phyloP scores from a whole-genome alignment of 2,888 invertebrate genomes.

The Troides oblongomaculatus region DNA sequence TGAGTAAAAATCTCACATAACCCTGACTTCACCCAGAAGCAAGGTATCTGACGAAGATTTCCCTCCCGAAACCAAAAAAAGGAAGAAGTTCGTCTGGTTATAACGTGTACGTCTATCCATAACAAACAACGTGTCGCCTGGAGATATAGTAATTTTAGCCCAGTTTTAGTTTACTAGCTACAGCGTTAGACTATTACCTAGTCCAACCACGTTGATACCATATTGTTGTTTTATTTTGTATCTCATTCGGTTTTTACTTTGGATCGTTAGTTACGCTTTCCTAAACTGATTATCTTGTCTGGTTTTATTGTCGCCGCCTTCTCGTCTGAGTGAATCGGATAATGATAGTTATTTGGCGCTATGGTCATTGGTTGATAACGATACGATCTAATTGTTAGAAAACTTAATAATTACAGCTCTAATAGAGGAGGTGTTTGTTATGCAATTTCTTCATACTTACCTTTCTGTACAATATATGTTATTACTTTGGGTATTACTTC shows the following conservation, averaged over 20 bases:
- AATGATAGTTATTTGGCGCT: constrained; percentile 34
- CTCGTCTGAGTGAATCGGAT: constrained; percentile 15
- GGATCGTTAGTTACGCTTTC: constrained; percentile 61
- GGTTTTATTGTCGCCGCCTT: constrained; percentile 26
- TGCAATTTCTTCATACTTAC: neutral
- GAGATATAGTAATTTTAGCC: too few species aligned
- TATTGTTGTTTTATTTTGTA: constrained; percentile 1
- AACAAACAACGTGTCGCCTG: constrained; percentile 4
- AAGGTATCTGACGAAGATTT: too few species aligned
- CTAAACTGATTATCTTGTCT: constrained; percentile 47
- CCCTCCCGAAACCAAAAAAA: too few species aligned
- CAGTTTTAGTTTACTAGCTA: too few species aligned
- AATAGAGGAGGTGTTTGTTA: neutral
- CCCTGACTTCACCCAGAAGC: too few species aligned
- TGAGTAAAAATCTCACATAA: too few species aligned
- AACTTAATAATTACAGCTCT: constrained; percentile 9
- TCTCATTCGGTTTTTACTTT: constrained; percentile 35
- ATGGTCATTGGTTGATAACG: constrained; percentile 5
- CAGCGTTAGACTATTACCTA: neutral
- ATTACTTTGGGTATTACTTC: too few species aligned
- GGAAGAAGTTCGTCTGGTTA: too few species aligned
- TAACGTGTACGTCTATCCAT: too few species aligned
- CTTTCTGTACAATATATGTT: too few species aligned
- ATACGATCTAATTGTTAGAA: constrained; percentile 5
- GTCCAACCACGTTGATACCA: neutral